Conservation (phyloP, 1,140 invertebrate species). For the Rhizoglyphus robini region DNA sequence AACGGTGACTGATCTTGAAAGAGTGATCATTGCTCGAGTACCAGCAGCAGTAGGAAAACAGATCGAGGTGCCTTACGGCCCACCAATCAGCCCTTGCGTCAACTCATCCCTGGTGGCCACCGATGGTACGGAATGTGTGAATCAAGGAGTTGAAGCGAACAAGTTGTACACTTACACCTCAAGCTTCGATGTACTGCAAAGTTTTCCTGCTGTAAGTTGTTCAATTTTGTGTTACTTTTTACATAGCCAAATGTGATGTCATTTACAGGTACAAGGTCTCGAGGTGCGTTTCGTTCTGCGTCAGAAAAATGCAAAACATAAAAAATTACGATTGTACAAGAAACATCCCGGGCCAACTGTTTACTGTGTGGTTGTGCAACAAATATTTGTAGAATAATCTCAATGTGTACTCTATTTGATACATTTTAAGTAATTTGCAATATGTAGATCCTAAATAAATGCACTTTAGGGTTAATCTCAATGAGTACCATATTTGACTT, state of each 20-base stretch:
- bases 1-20: not conserved
- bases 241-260: not conserved
- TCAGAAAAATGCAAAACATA: not conserved
- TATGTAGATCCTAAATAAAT: too few relatives aligned
- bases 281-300: not conserved
- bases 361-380: not conserved
- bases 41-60: not conserved
- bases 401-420: too few relatives aligned
- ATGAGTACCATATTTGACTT: too few relatives aligned
- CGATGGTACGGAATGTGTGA: slow-evolving; percentile 6
- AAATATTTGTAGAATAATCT: too few relatives aligned
- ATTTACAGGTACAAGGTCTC: not conserved
- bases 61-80: slow-evolving; percentile 4
- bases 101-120: not conserved
- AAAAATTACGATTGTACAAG: not conserved
- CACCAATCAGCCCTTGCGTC: not conserved
- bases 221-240: not conserved
- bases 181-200: not conserved
- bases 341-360: slow-evolving; percentile 6
- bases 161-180: not conserved
- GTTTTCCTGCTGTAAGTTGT: not conserved
- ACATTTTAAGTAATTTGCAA: too few relatives aligned
- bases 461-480: too few relatives aligned
- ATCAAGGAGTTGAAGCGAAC: not conserved
- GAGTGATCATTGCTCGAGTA: not conserved